Evolutionary conservation across 2,113 vertebrate species (phyloP).

Genomic region (Oncorhynchus mykiss): DNA sequence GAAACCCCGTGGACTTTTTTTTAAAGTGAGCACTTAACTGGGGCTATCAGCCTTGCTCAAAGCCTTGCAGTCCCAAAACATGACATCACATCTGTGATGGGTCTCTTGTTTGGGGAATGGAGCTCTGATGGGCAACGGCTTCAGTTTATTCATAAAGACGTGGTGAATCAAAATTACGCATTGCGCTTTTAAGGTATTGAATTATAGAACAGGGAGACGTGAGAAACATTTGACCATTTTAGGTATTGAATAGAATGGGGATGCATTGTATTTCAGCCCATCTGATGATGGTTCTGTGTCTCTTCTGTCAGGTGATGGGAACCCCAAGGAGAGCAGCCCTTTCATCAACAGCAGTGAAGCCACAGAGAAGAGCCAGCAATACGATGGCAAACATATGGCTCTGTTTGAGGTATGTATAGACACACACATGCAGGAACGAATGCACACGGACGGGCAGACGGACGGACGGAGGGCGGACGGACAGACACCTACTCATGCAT

Average conservation of each 20-base stretch:
- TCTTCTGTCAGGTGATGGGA: constrained; percentile 84
- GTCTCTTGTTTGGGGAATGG: background rate
- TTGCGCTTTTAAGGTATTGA: too few species aligned
- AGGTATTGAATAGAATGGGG: too few species aligned
- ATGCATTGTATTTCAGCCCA: too few species aligned
- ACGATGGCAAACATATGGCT: constrained; percentile 96
- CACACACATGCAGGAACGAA: background rate
- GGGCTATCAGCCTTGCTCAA: too few species aligned
- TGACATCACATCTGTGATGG: background rate
- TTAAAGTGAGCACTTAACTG: background rate
- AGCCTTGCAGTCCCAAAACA: background rate
- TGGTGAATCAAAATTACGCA: too few species aligned
- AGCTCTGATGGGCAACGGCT: too few species aligned
- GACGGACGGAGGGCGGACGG: background rate
- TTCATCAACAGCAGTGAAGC: constrained; percentile 97
- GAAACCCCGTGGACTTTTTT: too few species aligned
- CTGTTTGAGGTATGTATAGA: constrained; percentile 86
- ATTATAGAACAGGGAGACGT: too few species aligned
- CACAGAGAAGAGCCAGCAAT: constrained; percentile 92
- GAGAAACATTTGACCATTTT: too few species aligned
- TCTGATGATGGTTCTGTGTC: constrained; percentile 7
- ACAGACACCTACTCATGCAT: background rate
- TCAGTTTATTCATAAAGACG: too few species aligned
- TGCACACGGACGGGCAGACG: background rate
- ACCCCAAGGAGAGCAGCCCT: constrained; percentile 97